These are phyloP conservation scores for Xenopus petersii DNA, from an alignment of 2,797 vertebrate genomes.

Conservation along the genomic window DNA sequence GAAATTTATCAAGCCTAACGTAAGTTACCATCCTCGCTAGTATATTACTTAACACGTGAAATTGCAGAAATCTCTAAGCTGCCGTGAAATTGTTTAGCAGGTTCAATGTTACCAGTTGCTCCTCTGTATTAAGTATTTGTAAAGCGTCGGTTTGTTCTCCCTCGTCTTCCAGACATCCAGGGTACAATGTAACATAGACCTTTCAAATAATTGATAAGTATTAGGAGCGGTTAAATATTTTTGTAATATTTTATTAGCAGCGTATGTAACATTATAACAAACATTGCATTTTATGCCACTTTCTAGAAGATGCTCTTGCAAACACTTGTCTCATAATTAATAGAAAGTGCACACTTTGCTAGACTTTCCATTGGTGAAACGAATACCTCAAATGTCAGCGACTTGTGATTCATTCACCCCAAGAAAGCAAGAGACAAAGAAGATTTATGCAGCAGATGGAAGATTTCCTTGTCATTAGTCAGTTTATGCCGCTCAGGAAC, in stretches of 20 bases:
- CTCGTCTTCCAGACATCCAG: too few relatives aligned
- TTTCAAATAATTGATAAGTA: too few relatives aligned
- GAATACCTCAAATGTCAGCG: constrained; percentile 37
- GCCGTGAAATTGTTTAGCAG: constrained; percentile 23
- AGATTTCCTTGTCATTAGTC: constrained; percentile 44
- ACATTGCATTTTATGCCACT: too few relatives aligned
- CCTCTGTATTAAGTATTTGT: too few relatives aligned
- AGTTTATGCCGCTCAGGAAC: constrained; percentile 36
- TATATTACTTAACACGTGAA: constrained; percentile 2
- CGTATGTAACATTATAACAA: too few relatives aligned
- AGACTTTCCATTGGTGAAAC: constrained; percentile 6
- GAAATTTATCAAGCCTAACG: constrained; percentile 17
- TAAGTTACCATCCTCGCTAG: constrained; percentile 14
- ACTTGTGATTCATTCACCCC: constrained; percentile 36
- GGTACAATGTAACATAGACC: too few relatives aligned
- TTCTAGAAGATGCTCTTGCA: too few relatives aligned
- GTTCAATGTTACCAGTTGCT: neutral
- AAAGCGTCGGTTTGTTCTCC: too few relatives aligned
- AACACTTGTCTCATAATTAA: too few relatives aligned
- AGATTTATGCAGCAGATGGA: constrained; percentile 40
- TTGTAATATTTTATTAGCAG: too few relatives aligned
- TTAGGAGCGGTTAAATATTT: too few relatives aligned
- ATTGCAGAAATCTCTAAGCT: constrained; percentile 27
- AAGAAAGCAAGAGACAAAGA: constrained; percentile 16
- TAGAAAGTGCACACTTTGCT: neutral